Evolutionary conservation across 1,140 invertebrate species (phyloP).

Genomic region (Drosophila pectinifera): DNA sequence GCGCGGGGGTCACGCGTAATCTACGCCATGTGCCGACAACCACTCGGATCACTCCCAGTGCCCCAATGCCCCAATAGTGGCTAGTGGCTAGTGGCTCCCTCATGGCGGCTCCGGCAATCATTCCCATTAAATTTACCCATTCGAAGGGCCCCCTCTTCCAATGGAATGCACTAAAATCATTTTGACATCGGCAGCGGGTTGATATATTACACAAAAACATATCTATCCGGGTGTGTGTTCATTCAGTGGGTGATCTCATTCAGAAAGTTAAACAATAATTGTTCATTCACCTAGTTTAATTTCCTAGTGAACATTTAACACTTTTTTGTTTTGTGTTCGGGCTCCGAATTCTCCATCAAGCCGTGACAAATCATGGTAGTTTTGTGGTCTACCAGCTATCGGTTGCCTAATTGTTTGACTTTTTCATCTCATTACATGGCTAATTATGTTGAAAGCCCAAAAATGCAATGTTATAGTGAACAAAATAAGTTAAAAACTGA

Average conservation of each 20-base stretch:
- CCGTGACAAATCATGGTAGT: conserved; percentile 18
- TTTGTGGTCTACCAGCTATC: conserved; percentile 11
- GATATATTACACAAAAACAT: conserved; percentile 6
- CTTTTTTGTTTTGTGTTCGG: not conserved
- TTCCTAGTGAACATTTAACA: conserved; percentile 19
- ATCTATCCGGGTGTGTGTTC: not conserved
- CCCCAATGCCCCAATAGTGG: no score
- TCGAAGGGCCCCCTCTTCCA: not conserved
- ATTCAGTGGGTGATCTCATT: not conserved
- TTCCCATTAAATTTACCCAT: conserved; percentile 22
- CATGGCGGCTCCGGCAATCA: conserved; percentile 3
- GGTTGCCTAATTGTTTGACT: conserved; percentile 6
- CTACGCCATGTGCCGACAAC: conserved; percentile 33
- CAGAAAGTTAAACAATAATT: conserved; percentile 9
- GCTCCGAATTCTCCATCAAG: conserved; percentile 2
- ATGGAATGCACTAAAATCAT: conserved; percentile 17
- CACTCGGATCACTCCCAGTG: conserved; percentile 27
- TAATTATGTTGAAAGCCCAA: not conserved
- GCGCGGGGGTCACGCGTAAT: conserved; percentile 24
- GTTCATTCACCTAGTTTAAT: conserved; percentile 8
- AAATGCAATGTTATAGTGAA: not conserved
- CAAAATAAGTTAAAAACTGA: not conserved
- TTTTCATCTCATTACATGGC: conserved; percentile 4
- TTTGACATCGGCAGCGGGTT: conserved; percentile 8
- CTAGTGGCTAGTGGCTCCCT: conserved; percentile 6